Evolutionary conservation across 2,888 invertebrate species (phyloP), one percentile per base, ranked within the genome.

Genomic region (Pemphredon lugubris): DNA sequence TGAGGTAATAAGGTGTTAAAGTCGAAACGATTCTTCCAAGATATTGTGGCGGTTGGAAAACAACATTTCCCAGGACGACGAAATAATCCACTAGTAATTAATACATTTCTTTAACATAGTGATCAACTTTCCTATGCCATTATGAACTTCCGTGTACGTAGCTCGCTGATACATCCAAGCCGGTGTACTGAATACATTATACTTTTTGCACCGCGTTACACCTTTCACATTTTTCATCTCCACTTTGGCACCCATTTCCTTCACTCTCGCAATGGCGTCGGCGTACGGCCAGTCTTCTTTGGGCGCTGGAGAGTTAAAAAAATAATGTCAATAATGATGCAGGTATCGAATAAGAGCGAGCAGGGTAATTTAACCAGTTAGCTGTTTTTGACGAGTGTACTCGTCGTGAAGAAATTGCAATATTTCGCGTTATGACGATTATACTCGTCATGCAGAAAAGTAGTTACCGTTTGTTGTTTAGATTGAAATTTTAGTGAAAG

Each of bases 121-220:
- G 32, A 87, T 87, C 90, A 92, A 90, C 39, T 88, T 88, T 0
- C 92, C 92, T 65, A 92, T 90, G 2, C 92, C 91, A 57, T 91
- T 91, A 75, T 91, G 90, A 45, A 92, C 85, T 63, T 91, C 90
- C 66, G 90, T 90, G 57, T 90, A 90, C 34, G 88, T 83, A 0
- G 90, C 92, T 4, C 34, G 26, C 34, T 90, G 87, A 74, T 91
- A 91, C 91, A 93, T 91, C 86, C 90, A 93, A 0, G 92, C 92
- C 3, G 92, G 92, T n/a, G 92, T 91, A 9, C 92, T 91, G 6
- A 91, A 90, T 16, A 92, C 85, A 50, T 90, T 89, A 83, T 91
- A 90, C n/a, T 88, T 86, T 13, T 84, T 84, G 82, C 92, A 92
- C 30, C 90, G 84, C 40, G 90, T 88, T 5, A 90, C 86, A 64